A percentile compares a stretch with the other conserved stretches of the same genome.
Evolutionary conservation across 2,797 vertebrate genomes (phyloP).

Genomic region (Manis javanica): DNA sequence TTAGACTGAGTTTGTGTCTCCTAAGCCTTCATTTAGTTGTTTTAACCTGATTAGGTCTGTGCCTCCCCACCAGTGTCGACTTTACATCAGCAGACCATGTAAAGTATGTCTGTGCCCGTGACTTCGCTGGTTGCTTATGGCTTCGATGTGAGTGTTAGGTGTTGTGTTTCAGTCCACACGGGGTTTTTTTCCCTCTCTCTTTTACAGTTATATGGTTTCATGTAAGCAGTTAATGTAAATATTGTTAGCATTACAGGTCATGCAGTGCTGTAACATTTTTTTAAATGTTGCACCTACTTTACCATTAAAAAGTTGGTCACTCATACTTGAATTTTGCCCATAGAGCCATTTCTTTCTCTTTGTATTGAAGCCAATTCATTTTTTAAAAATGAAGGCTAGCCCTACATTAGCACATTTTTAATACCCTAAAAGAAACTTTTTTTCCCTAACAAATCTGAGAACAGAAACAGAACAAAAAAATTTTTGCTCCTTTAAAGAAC

Average conservation of each 20-base stretch:
- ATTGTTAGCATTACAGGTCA: slow-evolving; percentile 98
- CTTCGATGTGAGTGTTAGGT: slow-evolving; percentile 91
- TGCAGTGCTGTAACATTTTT: slow-evolving; percentile 97
- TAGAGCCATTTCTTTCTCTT: slow-evolving; percentile 88
- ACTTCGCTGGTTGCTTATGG: slow-evolving; percentile 86
- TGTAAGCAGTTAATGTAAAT: slow-evolving; percentile 97
- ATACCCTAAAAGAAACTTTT: slow-evolving; percentile 85
- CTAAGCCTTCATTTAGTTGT: slow-evolving; percentile 83
- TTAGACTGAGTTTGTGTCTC: slow-evolving; percentile 83
- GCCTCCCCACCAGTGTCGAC: slow-evolving; percentile 90
- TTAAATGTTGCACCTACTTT: slow-evolving; percentile 98
- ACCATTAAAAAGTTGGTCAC: slow-evolving; percentile 98
- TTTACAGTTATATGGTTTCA: slow-evolving; percentile 90
- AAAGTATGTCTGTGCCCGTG: slow-evolving; percentile 93
- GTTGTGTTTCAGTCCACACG: slow-evolving; percentile 90
- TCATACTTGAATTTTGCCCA: slow-evolving; percentile 92
- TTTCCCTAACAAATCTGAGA: slow-evolving; percentile 75
- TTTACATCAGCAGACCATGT: slow-evolving; percentile 91
- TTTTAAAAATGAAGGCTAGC: slow-evolving; percentile 82
- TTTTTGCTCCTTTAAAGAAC: slow-evolving; percentile 76
- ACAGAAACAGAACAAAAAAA: slow-evolving; percentile 76
- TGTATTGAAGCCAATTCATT: slow-evolving; percentile 84
- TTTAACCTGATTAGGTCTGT: slow-evolving; percentile 87
- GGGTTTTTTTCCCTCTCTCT: slow-evolving; percentile 71
- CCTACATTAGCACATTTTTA: slow-evolving; percentile 84